Evolutionary conservation across 2,797 vertebrate species (phyloP).

Genomic region (Eulemur albifrons): DNA sequence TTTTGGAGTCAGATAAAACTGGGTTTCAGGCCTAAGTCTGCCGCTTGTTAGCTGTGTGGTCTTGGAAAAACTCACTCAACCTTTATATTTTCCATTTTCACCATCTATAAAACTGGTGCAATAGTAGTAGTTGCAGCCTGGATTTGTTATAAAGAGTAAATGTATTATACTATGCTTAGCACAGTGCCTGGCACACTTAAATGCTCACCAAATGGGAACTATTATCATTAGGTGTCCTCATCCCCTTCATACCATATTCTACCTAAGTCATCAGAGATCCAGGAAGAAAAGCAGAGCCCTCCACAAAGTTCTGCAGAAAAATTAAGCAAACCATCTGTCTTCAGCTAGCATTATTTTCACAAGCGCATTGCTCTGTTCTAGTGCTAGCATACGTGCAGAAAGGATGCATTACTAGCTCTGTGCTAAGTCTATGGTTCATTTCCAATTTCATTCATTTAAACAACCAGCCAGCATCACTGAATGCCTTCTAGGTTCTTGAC

Average conservation of each 20-base stretch:
- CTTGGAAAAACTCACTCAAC: constrained; percentile 5
- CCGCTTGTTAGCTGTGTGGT: not conserved
- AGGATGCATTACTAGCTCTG: not conserved
- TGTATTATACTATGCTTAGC: not conserved
- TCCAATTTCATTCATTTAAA: constrained; percentile 8
- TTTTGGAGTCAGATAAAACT: constrained; percentile 15
- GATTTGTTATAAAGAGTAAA: not conserved
- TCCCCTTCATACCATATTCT: not conserved
- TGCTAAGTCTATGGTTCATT: not conserved
- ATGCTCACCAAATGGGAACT: not conserved
- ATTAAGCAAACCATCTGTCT: not conserved
- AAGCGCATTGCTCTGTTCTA: not conserved
- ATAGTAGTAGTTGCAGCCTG: not conserved
- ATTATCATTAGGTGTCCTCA: not conserved
- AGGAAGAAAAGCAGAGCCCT: constrained; percentile 5
- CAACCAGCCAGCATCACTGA: not conserved
- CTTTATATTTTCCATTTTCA: constrained; percentile 18
- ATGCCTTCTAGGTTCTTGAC: not conserved
- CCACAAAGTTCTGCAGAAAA: not conserved
- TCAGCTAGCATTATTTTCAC: not conserved
- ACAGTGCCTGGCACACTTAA: not conserved
- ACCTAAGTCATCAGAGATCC: not conserved
- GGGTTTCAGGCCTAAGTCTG: not conserved
- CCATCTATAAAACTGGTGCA: not conserved
- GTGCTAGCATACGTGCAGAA: not conserved